Percentiles rank a stretch among this genome's conserved stretches.
phyloP scores from a whole-genome alignment of 64 coral and sea anemone species.

The Porites lutea region DNA sequence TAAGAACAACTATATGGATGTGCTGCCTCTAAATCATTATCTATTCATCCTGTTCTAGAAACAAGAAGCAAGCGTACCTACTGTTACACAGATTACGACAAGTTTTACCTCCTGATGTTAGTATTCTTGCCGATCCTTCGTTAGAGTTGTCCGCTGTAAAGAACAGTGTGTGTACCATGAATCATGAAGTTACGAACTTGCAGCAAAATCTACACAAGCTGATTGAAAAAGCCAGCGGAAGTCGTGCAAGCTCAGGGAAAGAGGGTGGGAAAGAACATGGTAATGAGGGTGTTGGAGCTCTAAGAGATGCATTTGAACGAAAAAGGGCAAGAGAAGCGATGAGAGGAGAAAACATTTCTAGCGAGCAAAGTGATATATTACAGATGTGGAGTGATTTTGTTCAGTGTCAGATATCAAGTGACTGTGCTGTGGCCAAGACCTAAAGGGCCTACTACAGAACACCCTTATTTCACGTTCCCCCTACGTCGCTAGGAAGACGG shows the following conservation, averaged over 20 bases:
- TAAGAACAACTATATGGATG: no score
- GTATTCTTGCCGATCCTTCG: conserved; percentile 11
- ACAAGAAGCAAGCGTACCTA: conserved; percentile 26
- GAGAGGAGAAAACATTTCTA: not conserved
- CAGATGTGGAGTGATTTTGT: conserved; percentile 15
- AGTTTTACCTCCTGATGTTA: conserved; percentile 5
- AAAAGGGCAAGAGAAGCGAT: conserved; percentile 7
- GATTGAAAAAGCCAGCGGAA: not conserved
- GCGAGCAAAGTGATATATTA: not conserved
- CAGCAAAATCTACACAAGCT: conserved; percentile 14
- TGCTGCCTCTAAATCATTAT: no score
- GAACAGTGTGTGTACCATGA: not conserved
- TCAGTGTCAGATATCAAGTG: not conserved
- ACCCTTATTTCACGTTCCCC: no score
- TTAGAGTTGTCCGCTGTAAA: not conserved
- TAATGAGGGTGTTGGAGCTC: not conserved
- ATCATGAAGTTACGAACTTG: conserved; percentile 15
- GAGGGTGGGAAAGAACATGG: not conserved
- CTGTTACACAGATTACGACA: conserved; percentile 1
- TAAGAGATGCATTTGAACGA: conserved; percentile 16
- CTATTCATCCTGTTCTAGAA: not conserved
- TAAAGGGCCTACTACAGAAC: not conserved
- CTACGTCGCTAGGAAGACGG: no score
- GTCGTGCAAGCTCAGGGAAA: not conserved
- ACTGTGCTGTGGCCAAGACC: not conserved